Conservation (phyloP, 2,113 vertebrate genomes). For the Meleagris gallopavo region DNA sequence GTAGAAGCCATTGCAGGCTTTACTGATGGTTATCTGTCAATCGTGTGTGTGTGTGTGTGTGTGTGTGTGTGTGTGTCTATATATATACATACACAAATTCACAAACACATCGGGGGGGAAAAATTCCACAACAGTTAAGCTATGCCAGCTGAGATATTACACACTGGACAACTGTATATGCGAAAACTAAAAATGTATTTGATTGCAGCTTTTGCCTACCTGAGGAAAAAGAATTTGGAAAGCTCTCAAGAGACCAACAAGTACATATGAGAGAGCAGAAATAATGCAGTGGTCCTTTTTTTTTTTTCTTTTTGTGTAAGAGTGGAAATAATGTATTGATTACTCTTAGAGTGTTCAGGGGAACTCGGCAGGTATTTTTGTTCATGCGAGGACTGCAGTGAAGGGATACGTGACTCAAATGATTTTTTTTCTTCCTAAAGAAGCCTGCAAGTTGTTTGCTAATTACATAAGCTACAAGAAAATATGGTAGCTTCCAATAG, state of each 20-base stretch:
- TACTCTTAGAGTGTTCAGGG: neutral
- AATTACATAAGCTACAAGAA: neutral
- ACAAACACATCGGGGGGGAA: too few species aligned
- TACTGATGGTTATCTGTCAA: too few species aligned
- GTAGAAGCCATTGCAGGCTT: neutral
- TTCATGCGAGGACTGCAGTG: neutral
- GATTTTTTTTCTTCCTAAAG: neutral
- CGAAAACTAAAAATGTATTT: neutral
- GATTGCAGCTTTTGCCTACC: neutral
- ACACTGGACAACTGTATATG: neutral
- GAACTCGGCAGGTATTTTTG: neutral
- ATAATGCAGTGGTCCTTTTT: neutral
- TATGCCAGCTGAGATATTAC: too few species aligned
- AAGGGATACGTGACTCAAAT: neutral
- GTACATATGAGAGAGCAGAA: neutral
- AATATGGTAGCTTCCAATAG: neutral
- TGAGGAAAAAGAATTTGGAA: neutral
- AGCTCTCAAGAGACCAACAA: neutral
- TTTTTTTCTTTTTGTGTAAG: neutral
- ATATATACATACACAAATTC: too few species aligned
- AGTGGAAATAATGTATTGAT: neutral
- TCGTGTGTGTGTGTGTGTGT: too few species aligned
- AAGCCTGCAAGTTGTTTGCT: neutral
- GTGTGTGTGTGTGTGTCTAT: too few species aligned
- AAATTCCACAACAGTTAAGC: too few species aligned